Percentiles rank a stretch among this genome's conserved stretches.
These are phyloP conservation scores for Quiscalus mexicanus DNA, from an alignment of 2,113 vertebrate genomes.

Conservation along the genomic window DNA sequence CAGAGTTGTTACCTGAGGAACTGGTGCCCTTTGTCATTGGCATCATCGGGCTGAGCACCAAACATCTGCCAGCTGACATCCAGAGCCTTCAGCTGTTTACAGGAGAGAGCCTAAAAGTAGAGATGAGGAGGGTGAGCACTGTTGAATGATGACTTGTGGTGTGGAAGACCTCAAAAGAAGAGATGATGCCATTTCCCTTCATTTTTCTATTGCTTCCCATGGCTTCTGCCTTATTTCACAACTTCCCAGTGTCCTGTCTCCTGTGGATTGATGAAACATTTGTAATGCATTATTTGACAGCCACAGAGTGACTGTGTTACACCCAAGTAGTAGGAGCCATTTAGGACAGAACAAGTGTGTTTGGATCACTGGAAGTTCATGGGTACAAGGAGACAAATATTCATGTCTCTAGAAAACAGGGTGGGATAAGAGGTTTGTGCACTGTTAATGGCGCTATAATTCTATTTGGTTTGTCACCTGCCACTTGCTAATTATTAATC, in stretches of 20 bases:
- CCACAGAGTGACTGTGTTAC: accelerated
- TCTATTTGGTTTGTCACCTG: background rate
- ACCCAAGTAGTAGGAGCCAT: background rate
- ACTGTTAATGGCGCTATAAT: background rate
- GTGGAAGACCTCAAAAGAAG: background rate
- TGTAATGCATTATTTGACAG: background rate
- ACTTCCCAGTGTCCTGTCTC: background rate
- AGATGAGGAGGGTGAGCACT: background rate
- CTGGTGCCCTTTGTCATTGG: background rate
- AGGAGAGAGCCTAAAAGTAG: background rate
- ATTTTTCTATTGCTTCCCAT: background rate
- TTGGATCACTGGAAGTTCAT: background rate
- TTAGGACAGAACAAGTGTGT: background rate
- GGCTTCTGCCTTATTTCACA: background rate
- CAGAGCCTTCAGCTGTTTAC: background rate
- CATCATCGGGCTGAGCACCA: background rate
- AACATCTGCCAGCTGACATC: background rate
- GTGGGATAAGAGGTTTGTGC: background rate
- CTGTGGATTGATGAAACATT: background rate
- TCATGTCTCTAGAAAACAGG: background rate
- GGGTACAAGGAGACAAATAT: background rate
- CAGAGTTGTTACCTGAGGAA: background rate
- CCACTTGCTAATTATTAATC: constrained; percentile 30
- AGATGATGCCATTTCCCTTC: background rate
- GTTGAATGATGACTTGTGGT: background rate